These are phyloP conservation scores for Corynorhinus townsendii DNA, from an alignment of 2,113 vertebrate genomes.

Conservation along the genomic window DNA sequence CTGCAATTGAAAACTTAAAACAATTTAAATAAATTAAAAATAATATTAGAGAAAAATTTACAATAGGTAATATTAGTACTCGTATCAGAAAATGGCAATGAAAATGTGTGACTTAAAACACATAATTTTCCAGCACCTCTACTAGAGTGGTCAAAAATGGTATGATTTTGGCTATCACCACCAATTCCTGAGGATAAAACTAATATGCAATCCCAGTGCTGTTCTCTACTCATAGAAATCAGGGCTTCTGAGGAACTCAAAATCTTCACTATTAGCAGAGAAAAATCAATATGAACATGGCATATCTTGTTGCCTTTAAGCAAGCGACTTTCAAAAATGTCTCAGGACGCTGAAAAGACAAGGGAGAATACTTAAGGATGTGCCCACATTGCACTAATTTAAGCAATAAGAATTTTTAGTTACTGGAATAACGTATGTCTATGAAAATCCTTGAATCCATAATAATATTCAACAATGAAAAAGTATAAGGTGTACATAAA, in stretches of 20 bases:
- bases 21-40: neutral
- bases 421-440: neutral
- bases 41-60: neutral
- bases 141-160: neutral
- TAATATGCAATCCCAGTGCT: neutral
- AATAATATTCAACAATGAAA: neutral
- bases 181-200: neutral
- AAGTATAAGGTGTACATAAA: neutral
- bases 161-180: neutral
- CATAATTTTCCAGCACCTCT: neutral
- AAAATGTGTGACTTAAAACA: neutral
- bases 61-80: neutral
- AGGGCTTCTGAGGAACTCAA: neutral
- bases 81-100: neutral
- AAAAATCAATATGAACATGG: neutral
- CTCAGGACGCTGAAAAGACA: constrained; percentile 11
- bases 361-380: neutral
- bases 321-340: constrained; percentile 18
- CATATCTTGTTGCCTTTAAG: constrained; percentile 26
- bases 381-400: neutral
- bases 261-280: neutral
- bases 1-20: neutral
- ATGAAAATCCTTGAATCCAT: neutral
- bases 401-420: neutral
- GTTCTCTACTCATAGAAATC: neutral